Evolutionary conservation across 2,113 vertebrate genomes (phyloP).

Genomic region (Hemiscyllium ocellatum): DNA sequence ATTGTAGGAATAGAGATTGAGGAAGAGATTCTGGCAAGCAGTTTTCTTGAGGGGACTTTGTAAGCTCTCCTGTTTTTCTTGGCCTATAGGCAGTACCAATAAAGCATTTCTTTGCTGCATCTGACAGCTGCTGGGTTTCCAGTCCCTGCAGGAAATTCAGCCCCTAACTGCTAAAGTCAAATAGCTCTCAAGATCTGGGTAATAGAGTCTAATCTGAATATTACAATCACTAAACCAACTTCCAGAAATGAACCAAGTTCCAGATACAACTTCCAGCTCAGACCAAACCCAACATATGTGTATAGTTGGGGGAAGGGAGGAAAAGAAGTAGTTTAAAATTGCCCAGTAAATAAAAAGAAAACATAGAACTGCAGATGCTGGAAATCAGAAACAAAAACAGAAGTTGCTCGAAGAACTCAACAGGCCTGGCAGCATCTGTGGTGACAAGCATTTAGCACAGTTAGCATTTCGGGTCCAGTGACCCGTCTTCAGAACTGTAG

Average conservation of each 20-base stretch:
- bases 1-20: too few relatives aligned
- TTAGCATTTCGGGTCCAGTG: too few relatives aligned
- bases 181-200: neutral
- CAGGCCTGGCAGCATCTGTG: too few relatives aligned
- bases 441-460: too few relatives aligned
- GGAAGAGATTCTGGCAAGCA: too few relatives aligned
- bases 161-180: neutral
- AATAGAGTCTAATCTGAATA: neutral
- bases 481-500: neutral
- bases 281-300: too few relatives aligned
- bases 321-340: neutral
- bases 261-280: neutral
- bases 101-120: neutral
- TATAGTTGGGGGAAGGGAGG: too few relatives aligned
- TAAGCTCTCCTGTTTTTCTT: neutral
- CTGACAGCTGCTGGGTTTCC: neutral
- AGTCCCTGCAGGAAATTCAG: neutral
- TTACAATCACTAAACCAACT: neutral
- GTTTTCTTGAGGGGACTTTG: neutral
- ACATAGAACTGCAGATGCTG: too few relatives aligned
- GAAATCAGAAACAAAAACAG: neutral
- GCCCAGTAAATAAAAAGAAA: neutral
- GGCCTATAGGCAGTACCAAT: neutral
- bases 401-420: too few relatives aligned
- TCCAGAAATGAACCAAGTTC: neutral